Conservation (phyloP, 2,888 invertebrate species). For the Hydropsyche betteni region DNA sequence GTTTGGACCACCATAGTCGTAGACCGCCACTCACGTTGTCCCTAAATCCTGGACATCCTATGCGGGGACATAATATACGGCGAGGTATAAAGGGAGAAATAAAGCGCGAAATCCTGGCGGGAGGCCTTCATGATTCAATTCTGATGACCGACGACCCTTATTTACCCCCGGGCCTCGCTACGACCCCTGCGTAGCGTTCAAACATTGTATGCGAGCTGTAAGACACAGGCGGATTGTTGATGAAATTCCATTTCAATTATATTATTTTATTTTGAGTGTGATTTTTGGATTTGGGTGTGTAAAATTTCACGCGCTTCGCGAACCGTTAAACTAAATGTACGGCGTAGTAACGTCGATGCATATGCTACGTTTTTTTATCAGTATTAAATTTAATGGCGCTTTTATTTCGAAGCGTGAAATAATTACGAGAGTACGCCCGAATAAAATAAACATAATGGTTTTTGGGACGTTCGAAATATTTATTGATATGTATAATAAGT, state of each 20-base stretch:
- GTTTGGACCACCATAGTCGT: conserved; percentile 23
- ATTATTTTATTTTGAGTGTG: background rate
- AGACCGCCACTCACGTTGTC: conserved; percentile 25
- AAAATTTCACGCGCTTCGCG: too few species aligned
- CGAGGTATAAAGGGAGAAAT: conserved; percentile 52
- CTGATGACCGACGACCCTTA: conserved; percentile 52
- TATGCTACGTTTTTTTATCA: too few species aligned
- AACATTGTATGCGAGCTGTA: conserved; percentile 26
- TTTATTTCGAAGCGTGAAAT: too few species aligned
- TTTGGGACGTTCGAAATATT: too few species aligned
- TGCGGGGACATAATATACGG: conserved; percentile 45
- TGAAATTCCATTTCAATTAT: conserved; percentile 25
- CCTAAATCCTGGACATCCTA: conserved; percentile 34
- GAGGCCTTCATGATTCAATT: conserved; percentile 52
- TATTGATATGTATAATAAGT: background rate
- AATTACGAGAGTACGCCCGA: too few species aligned
- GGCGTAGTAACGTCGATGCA: too few species aligned
- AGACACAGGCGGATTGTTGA: conserved; percentile 44
- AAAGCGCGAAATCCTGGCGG: conserved; percentile 51
- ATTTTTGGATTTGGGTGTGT: too few species aligned
- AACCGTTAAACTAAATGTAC: too few species aligned
- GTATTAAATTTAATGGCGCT: too few species aligned
- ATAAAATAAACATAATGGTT: too few species aligned
- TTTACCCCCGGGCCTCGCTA: conserved; percentile 43
- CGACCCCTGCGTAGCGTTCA: conserved; percentile 16